Evolutionary conservation across 2,797 vertebrate species (phyloP), one percentile per base, ranked within the genome.

Genomic region (Epinephelus malabaricus): DNA sequence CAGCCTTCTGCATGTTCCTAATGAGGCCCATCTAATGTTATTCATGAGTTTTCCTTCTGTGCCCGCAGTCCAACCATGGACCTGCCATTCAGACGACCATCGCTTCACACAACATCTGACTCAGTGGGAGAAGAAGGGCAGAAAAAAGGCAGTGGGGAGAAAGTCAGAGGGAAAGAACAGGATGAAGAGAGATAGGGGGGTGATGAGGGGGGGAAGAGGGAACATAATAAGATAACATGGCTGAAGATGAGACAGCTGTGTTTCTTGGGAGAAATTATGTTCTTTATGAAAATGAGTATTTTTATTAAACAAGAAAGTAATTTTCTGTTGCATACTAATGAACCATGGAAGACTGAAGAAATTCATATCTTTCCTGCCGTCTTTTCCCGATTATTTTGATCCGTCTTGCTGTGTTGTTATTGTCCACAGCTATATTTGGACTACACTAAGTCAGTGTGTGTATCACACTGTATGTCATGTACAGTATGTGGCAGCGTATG

Each of bases 1-100:
- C 59, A 73, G 21, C 54, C 45, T 73, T 75, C 38, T 82, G 45
- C 30, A 54, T 82, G 75, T 78, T 88, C 50, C 56, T 91, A 88
- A 92, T 91, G 84, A 90, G 90, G 86, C 23, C 76, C 73, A 78
- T 89, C 53, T 92, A 92, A 92, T 93, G 60, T 87, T 93, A 93
- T 93, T 92, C 92, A 93, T 93, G 88, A 89, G 82, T 86, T 92
- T 87, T 85, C 63, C 74, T 70, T 69, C 77, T 84, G 81, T 74
- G 83, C 69, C 78, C 6, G 62, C 71, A 81, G 83, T 86, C 74
- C 84, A 81, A 70, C 75, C 59, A 64, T 76, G 83, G 87, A 81
- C 60, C 82, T 90, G 88, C 78, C 81, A 81, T 74, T 69, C 25
- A 81, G 55, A 87, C 54, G 73, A 83, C 73, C 53, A 40, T 83